Conservation (phyloP, 2,797 vertebrate genomes). For the Tokudaia tokunoshimensis region DNA sequence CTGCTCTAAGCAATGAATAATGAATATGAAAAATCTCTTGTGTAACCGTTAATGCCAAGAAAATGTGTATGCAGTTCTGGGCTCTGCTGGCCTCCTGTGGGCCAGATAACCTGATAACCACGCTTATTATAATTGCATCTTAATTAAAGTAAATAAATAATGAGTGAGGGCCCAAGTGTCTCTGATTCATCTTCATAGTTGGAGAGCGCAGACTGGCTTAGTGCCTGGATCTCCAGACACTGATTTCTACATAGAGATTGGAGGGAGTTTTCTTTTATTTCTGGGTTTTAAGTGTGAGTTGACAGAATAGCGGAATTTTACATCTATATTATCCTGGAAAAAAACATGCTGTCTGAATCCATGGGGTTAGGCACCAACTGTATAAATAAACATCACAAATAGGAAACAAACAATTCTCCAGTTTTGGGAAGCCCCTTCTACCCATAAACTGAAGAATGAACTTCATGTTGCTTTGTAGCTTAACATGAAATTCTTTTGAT, state of each 20-base stretch:
- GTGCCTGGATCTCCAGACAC: not conserved
- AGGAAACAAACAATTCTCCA: constrained; percentile 1
- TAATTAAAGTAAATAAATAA: constrained; percentile 68
- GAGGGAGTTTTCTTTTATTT: constrained; percentile 11
- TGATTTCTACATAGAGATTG: not conserved
- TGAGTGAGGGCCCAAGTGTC: constrained; percentile 6
- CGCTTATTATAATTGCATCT: constrained; percentile 44
- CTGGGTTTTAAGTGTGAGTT: not conserved
- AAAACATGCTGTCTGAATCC: constrained; percentile 2
- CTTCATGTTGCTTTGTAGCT: not conserved
- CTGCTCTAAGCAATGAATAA: constrained; percentile 38
- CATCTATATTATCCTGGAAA: not conserved
- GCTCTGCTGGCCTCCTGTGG: not conserved
- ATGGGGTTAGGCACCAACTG: not conserved
- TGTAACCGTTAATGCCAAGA: constrained; percentile 43
- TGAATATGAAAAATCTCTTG: constrained; percentile 50
- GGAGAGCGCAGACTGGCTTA: constrained; percentile 35
- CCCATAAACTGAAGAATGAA: not conserved
- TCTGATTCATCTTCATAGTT: not conserved
- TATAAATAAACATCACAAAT: not conserved
- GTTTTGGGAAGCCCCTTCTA: not conserved
- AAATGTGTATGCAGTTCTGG: not conserved
- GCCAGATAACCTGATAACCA: constrained; percentile 44
- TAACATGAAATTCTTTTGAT: not conserved
- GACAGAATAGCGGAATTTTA: not conserved